Conservation (phyloP, 2,113 vertebrate genomes). For the Cettia cetti region DNA sequence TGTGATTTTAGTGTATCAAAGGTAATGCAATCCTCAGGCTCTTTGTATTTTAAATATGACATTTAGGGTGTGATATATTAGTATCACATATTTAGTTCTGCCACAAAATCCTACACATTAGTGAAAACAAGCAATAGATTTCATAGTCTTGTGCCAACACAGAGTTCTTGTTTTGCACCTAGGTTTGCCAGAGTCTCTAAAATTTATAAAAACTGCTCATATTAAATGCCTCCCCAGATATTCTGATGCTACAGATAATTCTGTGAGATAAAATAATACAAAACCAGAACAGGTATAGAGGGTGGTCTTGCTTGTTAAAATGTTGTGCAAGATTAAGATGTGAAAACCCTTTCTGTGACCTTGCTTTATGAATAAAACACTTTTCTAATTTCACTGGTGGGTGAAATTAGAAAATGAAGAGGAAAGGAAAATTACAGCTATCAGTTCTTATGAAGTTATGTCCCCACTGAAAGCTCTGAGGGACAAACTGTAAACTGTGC, state of each 20-base stretch:
- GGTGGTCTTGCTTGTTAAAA: conserved; percentile 10
- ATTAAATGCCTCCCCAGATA: neutral
- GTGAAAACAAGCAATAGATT: neutral
- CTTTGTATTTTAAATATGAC: neutral
- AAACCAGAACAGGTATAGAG: neutral
- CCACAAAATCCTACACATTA: neutral
- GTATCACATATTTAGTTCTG: neutral
- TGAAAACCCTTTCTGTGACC: conserved; percentile 7
- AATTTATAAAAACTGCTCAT: neutral
- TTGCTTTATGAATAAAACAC: conserved; percentile 11
- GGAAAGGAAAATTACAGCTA: neutral
- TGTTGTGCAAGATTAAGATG: conserved; percentile 18
- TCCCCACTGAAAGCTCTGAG: neutral
- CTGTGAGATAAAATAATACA: neutral
- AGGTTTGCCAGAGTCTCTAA: neutral
- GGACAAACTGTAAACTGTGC: neutral
- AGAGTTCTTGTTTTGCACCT: neutral
- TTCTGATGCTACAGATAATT: neutral
- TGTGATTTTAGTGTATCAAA: fast-evolving
- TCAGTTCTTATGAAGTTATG: neutral
- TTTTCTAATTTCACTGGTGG: neutral
- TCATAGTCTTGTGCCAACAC: neutral
- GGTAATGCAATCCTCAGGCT: neutral
- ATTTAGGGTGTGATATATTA: neutral
- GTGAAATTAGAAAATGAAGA: conserved; percentile 29